Base-by-base conservation (phyloP, 1,140 invertebrate species). In the Anoplolepis gracilipes region DNA sequence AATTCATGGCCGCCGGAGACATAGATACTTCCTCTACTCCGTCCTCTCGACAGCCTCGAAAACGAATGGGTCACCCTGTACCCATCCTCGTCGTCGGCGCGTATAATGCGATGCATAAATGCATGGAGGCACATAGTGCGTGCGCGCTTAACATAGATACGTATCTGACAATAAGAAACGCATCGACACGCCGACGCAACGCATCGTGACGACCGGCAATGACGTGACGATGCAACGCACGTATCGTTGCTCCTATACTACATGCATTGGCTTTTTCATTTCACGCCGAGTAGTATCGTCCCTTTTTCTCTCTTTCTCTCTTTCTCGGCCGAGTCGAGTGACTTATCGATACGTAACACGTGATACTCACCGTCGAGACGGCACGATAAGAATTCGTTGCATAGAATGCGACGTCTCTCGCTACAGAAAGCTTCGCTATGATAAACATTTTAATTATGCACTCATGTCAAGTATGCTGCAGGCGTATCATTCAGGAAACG, bases 31-130 rank as follows among this genome's bases (percentile, higher is more conserved):
- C 39, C 57, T 70, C 6, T 28, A 49, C 46, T 57, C n/a, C n/a
- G n/a, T n/a, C n/a, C n/a, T n/a, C 46, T n/a, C 36, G 55, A 46
- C 57, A 70, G 72, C 46, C 69, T 84, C 36, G 61, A 62, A 53
- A 85, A 86, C 28, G 84, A 86, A 88, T 78, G 77, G 88, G 36
- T 88, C 87, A 86, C 88, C 70, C 55, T 25, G 78, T 64, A 70
- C 13, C 64, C 55, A 72, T 75, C 59, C 42, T 76, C 70, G 49
- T 36, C 33, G 87, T 16, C 62, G 36, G 84, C 55, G 65, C 30
- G 88, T 87, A 92, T 93, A 93, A 93, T 93, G 88, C 88, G 91
- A 93, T 93, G 92, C 93, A 93, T 94, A 93, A 93, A 94, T 93
- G 90, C 92, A 93, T 92, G 88, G 89, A 81, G 72, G 86, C 82